phyloP scores from a whole-genome alignment of 2,888 invertebrate species.

The Harpalus rubripes region DNA sequence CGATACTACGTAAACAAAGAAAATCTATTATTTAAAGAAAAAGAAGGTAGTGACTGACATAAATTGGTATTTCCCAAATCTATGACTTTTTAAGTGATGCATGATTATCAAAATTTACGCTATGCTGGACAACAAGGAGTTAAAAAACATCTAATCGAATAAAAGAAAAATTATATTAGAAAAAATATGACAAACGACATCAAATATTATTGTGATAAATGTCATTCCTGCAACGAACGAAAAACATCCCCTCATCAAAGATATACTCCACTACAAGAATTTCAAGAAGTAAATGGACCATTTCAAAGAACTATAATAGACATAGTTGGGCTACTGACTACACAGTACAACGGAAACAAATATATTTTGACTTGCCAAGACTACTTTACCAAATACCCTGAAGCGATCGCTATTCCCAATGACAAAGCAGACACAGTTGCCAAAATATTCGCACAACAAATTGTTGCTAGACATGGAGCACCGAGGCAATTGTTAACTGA shows the following conservation, averaged over 20 bases:
- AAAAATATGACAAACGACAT: constrained; percentile 68
- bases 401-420: constrained; percentile 66
- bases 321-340: constrained; percentile 33
- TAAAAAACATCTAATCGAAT: no score
- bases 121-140: no score
- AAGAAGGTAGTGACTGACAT: neutral
- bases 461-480: no score
- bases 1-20: constrained; percentile 1
- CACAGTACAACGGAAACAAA: constrained; percentile 63
- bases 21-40: constrained; percentile 29
- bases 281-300: no score
- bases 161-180: constrained; percentile 68
- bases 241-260: no score
- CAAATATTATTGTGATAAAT: constrained; percentile 67
- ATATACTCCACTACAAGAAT: no score
- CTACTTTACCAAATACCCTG: no score
- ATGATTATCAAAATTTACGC: constrained; percentile 67
- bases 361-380: no score
- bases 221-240: constrained; percentile 69
- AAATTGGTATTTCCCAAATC: neutral
- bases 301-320: constrained; percentile 57
- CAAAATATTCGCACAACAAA: neutral
- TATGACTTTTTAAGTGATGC: constrained; percentile 25
- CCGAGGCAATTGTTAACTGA: constrained; percentile 63
- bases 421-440: constrained; percentile 70